These are phyloP conservation scores for Neodiprion lecontei DNA, from an alignment of 1,140 invertebrate species.

Conservation along the genomic window DNA sequence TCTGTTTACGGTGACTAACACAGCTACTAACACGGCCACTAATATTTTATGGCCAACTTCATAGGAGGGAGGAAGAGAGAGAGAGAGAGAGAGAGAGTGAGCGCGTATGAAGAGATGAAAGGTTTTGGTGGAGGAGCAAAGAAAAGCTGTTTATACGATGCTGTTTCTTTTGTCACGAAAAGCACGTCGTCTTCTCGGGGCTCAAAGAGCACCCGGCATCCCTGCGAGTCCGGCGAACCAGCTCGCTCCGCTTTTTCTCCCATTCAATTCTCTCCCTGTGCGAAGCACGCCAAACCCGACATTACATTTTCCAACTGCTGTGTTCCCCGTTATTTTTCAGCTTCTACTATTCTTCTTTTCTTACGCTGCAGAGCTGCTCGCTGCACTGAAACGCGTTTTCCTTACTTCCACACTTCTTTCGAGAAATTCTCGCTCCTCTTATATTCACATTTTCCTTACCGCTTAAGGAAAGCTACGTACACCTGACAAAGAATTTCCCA, in stretches of 20 bases:
- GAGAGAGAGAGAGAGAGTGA: not conserved
- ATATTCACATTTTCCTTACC: too few relatives aligned
- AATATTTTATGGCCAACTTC: constrained; percentile 5
- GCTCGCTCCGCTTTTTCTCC: not conserved
- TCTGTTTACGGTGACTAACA: not conserved
- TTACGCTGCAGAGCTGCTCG: too few relatives aligned
- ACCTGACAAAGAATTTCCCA: too few relatives aligned
- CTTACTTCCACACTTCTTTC: too few relatives aligned
- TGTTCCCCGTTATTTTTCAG: too few relatives aligned
- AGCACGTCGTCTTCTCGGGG: not conserved
- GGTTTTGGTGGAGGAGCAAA: not conserved
- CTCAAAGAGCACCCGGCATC: not conserved
- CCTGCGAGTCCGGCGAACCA: not conserved
- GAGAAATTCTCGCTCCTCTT: too few relatives aligned
- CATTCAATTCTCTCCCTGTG: not conserved
- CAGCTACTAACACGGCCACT: constrained; percentile 4
- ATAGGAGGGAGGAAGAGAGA: too few relatives aligned
- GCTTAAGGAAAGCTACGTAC: too few relatives aligned
- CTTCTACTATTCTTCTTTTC: too few relatives aligned
- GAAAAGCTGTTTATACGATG: not conserved
- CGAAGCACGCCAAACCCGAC: too few relatives aligned
- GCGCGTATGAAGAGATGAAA: not conserved
- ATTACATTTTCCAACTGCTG: too few relatives aligned
- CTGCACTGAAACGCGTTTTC: too few relatives aligned
- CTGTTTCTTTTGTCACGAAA: constrained; percentile 3